phyloP scores from a whole-genome alignment of 2,888 invertebrate species.

The Chloroclystis v-ata region DNA sequence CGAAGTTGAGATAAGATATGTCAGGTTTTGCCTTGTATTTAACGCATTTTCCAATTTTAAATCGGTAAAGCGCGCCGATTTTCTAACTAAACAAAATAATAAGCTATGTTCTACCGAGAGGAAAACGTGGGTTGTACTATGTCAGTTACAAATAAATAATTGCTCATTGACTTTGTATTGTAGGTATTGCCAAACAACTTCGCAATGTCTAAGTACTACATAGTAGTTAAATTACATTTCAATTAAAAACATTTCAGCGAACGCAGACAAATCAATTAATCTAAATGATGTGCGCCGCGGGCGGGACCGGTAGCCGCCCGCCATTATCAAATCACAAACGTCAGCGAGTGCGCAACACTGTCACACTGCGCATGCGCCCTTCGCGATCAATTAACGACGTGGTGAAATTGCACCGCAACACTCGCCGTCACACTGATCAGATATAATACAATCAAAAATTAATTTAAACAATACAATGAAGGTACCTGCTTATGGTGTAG shows the following conservation, averaged over 20 bases:
- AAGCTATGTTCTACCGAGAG: no score
- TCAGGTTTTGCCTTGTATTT: no score
- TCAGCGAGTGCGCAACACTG: conserved; percentile 11
- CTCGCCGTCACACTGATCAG: not conserved
- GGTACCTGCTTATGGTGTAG: no score
- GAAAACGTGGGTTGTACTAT: not conserved
- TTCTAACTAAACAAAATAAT: no score
- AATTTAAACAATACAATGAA: no score
- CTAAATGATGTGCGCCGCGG: conserved; percentile 2
- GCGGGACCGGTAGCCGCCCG: conserved; percentile 6
- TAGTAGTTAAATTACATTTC: not conserved
- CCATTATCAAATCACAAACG: conserved; percentile 1
- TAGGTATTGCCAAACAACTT: not conserved
- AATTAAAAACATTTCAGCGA: not conserved
- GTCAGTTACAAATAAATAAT: not conserved
- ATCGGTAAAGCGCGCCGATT: no score
- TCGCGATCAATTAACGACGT: conserved; percentile 8
- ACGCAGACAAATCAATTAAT: conserved; percentile 2
- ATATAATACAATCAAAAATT: not conserved
- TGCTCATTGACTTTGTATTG: no score
- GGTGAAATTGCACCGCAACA: conserved; percentile 12
- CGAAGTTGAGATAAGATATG: no score
- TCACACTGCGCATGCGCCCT: conserved; percentile 7
- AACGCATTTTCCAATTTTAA: no score
- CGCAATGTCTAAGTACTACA: not conserved